A percentile compares a stretch with the other conserved stretches of the same genome.
phyloP scores from a whole-genome alignment of 2,797 vertebrate species.

The Oophaga sylvatica region DNA sequence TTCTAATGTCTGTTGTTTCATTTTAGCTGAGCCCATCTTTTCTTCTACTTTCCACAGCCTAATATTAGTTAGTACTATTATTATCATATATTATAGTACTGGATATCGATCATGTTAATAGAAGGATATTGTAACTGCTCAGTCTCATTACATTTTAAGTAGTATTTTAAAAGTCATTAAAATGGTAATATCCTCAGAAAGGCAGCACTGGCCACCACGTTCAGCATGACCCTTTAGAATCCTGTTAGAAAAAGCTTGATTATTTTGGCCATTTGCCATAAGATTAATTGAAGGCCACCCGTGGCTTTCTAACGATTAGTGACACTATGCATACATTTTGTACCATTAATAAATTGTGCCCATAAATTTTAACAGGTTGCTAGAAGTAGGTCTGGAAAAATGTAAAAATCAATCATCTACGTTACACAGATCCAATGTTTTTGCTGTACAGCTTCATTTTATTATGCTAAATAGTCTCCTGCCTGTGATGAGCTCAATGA shows the following conservation, averaged over 20 bases:
- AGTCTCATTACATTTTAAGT: slow-evolving; percentile 16
- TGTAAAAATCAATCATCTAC: slow-evolving; percentile 37
- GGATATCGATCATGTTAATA: slow-evolving; percentile 11
- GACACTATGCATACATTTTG: slow-evolving; percentile 42
- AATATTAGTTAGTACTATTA: neutral
- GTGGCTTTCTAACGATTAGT: slow-evolving; percentile 46
- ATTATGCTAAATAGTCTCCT: neutral
- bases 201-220: neutral
- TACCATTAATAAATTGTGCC: slow-evolving; percentile 37
- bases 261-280: slow-evolving; percentile 31
- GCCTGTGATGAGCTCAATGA: slow-evolving; percentile 23
- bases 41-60: neutral
- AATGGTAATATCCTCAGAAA: slow-evolving; percentile 43
- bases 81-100: neutral
- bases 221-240: slow-evolving; percentile 29
- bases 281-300: slow-evolving; percentile 48
- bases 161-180: slow-evolving; percentile 34
- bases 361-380: slow-evolving; percentile 50
- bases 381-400: slow-evolving; percentile 25
- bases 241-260: slow-evolving; percentile 30
- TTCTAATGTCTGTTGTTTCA: neutral
- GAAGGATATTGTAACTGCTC: slow-evolving; percentile 21
- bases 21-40: neutral
- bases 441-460: neutral
- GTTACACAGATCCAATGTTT: slow-evolving; percentile 14